Evolutionary conservation across 2,113 vertebrate species (phyloP).

Genomic region (Trinectes maculatus): DNA sequence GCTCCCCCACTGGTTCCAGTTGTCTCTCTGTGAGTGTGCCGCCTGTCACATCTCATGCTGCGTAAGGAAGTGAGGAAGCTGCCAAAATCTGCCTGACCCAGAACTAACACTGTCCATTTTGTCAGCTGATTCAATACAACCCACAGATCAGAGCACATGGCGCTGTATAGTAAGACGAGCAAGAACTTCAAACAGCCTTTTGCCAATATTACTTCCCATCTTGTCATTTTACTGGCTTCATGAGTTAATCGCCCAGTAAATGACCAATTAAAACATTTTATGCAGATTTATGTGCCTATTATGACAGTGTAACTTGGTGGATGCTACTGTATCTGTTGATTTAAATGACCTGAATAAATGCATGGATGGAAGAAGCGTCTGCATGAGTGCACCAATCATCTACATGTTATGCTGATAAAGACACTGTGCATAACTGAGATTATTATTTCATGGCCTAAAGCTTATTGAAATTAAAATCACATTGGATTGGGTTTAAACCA

Average conservation of each 20-base stretch:
- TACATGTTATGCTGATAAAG: background rate
- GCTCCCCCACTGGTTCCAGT: constrained; percentile 32
- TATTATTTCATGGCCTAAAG: constrained; percentile 17
- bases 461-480: constrained; percentile 11
- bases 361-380: constrained; percentile 19
- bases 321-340: constrained; percentile 41
- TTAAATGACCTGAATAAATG: constrained; percentile 27
- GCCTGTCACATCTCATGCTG: constrained; percentile 41
- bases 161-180: too few relatives aligned
- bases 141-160: background rate
- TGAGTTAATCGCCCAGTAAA: constrained; percentile 62
- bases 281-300: constrained; percentile 47
- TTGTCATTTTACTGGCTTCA: constrained; percentile 40
- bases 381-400: background rate
- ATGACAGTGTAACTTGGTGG: constrained; percentile 27
- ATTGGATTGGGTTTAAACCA: constrained; percentile 2
- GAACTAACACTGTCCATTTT: constrained; percentile 34
- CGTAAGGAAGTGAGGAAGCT: constrained; percentile 50
- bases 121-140: constrained; percentile 22
- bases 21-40: background rate
- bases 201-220: constrained; percentile 21
- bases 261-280: constrained; percentile 62
- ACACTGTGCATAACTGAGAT: background rate
- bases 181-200: constrained; percentile 6
- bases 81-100: constrained; percentile 30